Percentiles rank a stretch among this genome's conserved stretches.
Conservation (phyloP, 2,888 invertebrate genomes). For the Anthrax anthrax region DNA sequence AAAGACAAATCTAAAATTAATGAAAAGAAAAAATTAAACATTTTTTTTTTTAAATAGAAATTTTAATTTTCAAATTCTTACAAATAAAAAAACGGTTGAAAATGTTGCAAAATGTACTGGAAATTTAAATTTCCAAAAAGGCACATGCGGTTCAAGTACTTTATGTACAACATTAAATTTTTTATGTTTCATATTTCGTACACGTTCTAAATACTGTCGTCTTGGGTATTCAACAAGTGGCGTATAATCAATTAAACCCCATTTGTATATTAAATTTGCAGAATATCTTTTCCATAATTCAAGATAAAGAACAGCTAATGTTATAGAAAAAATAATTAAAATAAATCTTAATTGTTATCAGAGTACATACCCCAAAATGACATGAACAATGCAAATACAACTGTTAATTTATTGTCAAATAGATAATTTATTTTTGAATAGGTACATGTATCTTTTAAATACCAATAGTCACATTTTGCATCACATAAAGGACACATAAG, state of each 20-base stretch:
- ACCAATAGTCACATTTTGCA: conserved; percentile 58
- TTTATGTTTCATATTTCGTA: conserved; percentile 38
- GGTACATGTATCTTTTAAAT: conserved; percentile 51
- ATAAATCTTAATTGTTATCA: too few relatives aligned
- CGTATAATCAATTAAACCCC: conserved; percentile 67
- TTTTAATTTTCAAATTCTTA: conserved; percentile 14
- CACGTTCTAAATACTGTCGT: conserved; percentile 54
- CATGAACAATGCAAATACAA: conserved; percentile 68
- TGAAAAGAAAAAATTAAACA: too few relatives aligned
- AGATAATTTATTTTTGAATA: conserved; percentile 61
- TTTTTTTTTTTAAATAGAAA: not conserved
- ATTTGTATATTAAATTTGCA: conserved; percentile 61
- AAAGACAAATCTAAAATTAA: conserved; percentile 42
- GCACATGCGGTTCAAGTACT: conserved; percentile 53
- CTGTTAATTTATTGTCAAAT: conserved; percentile 68
- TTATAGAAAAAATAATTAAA: not conserved
- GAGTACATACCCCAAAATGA: conserved; percentile 62
- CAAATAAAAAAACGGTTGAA: conserved; percentile 40
- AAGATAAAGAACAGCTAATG: conserved; percentile 56
- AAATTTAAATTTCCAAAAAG: conserved; percentile 61
- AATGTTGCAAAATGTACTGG: conserved; percentile 57
- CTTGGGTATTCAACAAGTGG: conserved; percentile 59
- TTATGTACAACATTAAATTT: conserved; percentile 43
- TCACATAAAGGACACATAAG: conserved; percentile 76
- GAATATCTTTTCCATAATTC: conserved; percentile 75